These are phyloP conservation scores for Drosophila kurseongensis DNA, from an alignment of 1,140 invertebrate species.

Conservation along the genomic window DNA sequence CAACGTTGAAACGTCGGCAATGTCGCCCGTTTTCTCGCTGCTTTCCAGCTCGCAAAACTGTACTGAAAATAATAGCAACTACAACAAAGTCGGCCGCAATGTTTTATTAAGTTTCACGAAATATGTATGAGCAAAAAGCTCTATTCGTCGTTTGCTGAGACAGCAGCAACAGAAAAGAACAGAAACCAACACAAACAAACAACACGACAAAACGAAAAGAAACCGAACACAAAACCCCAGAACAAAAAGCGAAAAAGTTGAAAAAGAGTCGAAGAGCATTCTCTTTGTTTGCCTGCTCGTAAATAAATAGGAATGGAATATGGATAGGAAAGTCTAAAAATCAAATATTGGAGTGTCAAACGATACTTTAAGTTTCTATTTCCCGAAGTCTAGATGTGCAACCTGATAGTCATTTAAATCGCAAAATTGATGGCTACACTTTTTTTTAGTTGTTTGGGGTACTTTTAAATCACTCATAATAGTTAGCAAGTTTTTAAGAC, in stretches of 20 bases:
- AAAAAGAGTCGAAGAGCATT: constrained; percentile 29
- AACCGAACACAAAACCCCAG: constrained; percentile 21
- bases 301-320: constrained; percentile 30
- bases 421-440: not conserved
- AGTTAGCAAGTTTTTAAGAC: too few species aligned
- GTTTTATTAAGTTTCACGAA: constrained; percentile 77
- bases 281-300: constrained; percentile 40
- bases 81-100: constrained; percentile 42
- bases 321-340: constrained; percentile 23
- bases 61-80: constrained; percentile 54
- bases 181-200: constrained; percentile 52
- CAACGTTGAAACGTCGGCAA: constrained; percentile 29
- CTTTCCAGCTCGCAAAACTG: constrained; percentile 60
- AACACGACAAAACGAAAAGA: constrained; percentile 48
- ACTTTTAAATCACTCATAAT: too few species aligned
- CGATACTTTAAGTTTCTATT: constrained; percentile 8
- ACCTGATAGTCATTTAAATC: not conserved
- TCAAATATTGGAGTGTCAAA: constrained; percentile 6
- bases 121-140: constrained; percentile 58
- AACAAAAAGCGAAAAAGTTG: constrained; percentile 34
- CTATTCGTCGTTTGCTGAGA: constrained; percentile 53
- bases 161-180: constrained; percentile 48
- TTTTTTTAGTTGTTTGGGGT: not conserved
- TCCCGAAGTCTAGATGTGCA: not conserved
- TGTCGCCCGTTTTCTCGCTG: constrained; percentile 15